Base-by-base conservation (phyloP, 1,140 invertebrate species). In the Lineus longissimus region DNA sequence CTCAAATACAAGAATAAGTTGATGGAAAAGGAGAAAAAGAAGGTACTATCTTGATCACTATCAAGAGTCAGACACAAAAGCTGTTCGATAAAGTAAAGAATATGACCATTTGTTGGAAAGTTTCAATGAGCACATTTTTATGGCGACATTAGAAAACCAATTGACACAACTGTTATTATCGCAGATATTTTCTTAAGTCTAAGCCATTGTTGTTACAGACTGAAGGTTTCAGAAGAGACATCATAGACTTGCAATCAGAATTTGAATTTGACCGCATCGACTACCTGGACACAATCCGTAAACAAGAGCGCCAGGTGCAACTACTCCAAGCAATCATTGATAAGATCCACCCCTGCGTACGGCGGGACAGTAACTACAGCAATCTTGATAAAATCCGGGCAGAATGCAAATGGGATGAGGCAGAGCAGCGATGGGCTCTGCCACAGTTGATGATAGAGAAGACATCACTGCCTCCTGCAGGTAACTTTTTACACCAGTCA, bases 251-350 rank as follows among this genome's bases (percentile, higher is more conserved):
- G 1, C 90, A 92, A 69, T 86, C 88, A 43, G 91, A 94, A 82
- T 94, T 94, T 81, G 90, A 94, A 81, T 84, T 86, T 59, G 91
- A 94, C 73, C 78, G 91, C 13, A 87, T 90, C 2, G 91, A 94
- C 75, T 93, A 93, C 73, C 80, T 94, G 47, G 92, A 94, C 76
- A 91, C 91, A 1, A 92, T 94, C 45, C 79, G 91, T 22, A 85
- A 86, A 74, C 89, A 92, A 73, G 88, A 92, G 54, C 86, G 87
- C 70, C 87, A 90, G 69, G 72, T 89, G 2, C 88, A 89, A 76
- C 83, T 93, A 13, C 79, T 89, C 30, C 84, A 87, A 51, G 67
- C 73, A 7, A 40, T 94, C 23, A 66, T 91, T 2, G 87, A 89
- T 2, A 89, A 88, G 78, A 83, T 91, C 11, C 84, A 89, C 31